These are phyloP conservation scores for Eristalinus sepulchralis DNA, from an alignment of 2,888 invertebrate species.

Conservation along the genomic window DNA sequence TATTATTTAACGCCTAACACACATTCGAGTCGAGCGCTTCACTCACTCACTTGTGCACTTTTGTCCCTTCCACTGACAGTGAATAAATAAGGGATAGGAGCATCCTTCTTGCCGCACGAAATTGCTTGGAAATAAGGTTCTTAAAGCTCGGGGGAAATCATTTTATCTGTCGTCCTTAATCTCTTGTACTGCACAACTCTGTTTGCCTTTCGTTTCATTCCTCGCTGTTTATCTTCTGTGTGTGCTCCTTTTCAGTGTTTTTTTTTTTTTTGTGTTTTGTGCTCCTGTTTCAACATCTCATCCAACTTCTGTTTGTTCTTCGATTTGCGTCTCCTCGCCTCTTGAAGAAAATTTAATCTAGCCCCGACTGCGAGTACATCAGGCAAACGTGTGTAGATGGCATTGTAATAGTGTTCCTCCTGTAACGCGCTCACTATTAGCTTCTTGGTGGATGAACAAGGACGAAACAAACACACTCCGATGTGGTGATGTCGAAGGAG, in stretches of 20 bases:
- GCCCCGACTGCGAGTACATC: background rate
- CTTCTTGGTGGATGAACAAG: constrained; percentile 30
- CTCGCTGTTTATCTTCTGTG: constrained; percentile 13
- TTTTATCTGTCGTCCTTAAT: constrained; percentile 70
- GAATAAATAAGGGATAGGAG: constrained; percentile 60
- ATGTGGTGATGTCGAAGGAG: constrained; percentile 61
- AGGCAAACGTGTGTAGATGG: constrained; percentile 21
- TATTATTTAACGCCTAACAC: constrained; percentile 58
- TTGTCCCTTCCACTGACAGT: constrained; percentile 46
- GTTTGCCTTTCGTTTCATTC: constrained; percentile 54
- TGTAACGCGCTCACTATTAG: constrained; percentile 56
- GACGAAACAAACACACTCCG: constrained; percentile 26
- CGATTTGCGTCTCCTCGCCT: constrained; percentile 45
- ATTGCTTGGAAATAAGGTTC: constrained; percentile 67
- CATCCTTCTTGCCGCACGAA: constrained; percentile 54
- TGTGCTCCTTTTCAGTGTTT: background rate
- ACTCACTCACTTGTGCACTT: constrained; percentile 61
- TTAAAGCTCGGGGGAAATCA: constrained; percentile 69
- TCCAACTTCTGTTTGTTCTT: constrained; percentile 23
- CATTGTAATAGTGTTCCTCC: constrained; percentile 48
- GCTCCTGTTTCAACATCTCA: background rate
- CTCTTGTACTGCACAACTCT: constrained; percentile 61
- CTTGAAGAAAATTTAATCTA: constrained; percentile 66
- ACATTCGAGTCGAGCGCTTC: constrained; percentile 40
- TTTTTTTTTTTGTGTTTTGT: background rate